Evolutionary conservation across 2,888 invertebrate genomes (phyloP), one percentile per base, ranked within the genome.

Genomic region (Hirtodrosophila trivittata): DNA sequence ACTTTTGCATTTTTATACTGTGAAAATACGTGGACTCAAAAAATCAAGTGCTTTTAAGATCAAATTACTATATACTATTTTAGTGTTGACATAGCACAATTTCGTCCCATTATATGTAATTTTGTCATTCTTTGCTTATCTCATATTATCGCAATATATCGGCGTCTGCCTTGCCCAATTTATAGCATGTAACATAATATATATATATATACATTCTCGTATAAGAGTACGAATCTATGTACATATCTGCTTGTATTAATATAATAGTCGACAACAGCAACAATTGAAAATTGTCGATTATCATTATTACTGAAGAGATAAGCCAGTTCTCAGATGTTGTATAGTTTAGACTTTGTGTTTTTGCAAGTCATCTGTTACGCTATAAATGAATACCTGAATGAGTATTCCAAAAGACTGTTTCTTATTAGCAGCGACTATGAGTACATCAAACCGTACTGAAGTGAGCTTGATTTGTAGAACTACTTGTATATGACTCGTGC

Each of bases 351-450:
- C 13, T 45, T 45, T 32, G 14, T 45, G 7, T 45, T 14, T 26
- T 14, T 12, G 5, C 1, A 8, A 42, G 60, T 70, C 73, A 66
- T 54, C 8, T 12, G 10, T 6, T 42, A 7, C 5, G 38, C 25
- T 56, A 71, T 71, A 59, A 66, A 45, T 37, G 5, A 45, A 13
- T 38, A 68, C 28, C 68, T 56, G 32, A 47, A 67, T 45, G 28
- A 46, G 28, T n/a, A 38, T 21, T 25, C 28, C 5, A 37, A 47
- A 42, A 10, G 13, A 14, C 50, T 13, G 28, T 39, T 62, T 55
- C 28, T 57, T 50, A 43, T 50, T 50, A 5, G 3, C 18, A 3
- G 5, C 18, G 18, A 21, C 18, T 21, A 3, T n/a, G 37, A 30
- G 30, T 30, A 45, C 18, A 47, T 30, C 37, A 30, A 28, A 35